Conservation (phyloP, 2,888 invertebrate species). For the Heliconius charithonia region DNA sequence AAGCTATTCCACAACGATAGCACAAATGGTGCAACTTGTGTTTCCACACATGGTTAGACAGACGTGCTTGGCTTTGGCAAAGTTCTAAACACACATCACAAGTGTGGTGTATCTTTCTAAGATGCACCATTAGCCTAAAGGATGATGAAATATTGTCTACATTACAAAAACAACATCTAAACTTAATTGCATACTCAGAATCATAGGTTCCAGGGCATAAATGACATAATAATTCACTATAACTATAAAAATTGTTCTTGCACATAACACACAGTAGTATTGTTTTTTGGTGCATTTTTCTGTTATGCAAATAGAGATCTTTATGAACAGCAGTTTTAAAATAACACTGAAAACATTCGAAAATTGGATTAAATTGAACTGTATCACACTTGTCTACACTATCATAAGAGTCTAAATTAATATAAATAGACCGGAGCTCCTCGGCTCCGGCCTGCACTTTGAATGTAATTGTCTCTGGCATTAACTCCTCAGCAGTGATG, state of each 20-base stretch:
- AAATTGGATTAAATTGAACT: constrained; percentile 86
- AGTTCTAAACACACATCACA: constrained; percentile 94
- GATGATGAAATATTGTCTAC: constrained; percentile 91
- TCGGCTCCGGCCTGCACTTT: constrained; percentile 85
- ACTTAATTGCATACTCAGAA: constrained; percentile 86
- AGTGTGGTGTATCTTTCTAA: constrained; percentile 91
- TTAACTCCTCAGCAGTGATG: constrained; percentile 89
- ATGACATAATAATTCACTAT: constrained; percentile 94
- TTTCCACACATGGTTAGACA: constrained; percentile 95
- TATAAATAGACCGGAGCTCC: constrained; percentile 85
- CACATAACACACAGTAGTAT: constrained; percentile 94
- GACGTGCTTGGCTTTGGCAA: constrained; percentile 89
- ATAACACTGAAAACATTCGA: constrained; percentile 94
- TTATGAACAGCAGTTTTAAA: constrained; percentile 91
- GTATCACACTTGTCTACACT: constrained; percentile 83
- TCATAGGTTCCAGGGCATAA: constrained; percentile 91
- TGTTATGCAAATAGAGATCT: constrained; percentile 93
- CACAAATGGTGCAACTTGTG: constrained; percentile 94
- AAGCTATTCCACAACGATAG: constrained; percentile 94
- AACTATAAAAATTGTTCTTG: constrained; percentile 93
- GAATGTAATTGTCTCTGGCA: constrained; percentile 88
- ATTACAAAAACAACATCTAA: constrained; percentile 92
- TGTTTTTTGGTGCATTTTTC: constrained; percentile 93
- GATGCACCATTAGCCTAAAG: constrained; percentile 94
- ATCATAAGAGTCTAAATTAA: constrained; percentile 89